phyloP scores from a whole-genome alignment of 37 sponge, comb jelly and placozoan genomes.

The Crambe crambe region DNA sequence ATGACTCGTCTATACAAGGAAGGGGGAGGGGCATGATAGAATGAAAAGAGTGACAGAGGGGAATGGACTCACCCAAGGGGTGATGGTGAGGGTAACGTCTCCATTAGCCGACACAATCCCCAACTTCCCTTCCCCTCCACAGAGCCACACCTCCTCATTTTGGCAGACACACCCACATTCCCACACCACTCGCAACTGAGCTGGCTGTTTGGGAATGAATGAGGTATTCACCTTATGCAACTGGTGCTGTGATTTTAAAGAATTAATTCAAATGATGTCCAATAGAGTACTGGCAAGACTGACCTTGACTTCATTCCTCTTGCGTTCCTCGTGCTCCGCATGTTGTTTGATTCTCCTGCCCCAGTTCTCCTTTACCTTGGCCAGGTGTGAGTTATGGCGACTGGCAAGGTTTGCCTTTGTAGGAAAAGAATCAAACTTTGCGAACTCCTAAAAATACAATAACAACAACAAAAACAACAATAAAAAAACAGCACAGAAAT shows the following conservation, averaged over 20 bases:
- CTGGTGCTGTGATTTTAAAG: too few relatives aligned
- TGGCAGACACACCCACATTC: constrained; percentile 63
- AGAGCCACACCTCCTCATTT: constrained; percentile 59
- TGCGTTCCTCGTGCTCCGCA: constrained; percentile 12
- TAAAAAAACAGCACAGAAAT: neutral
- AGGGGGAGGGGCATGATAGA: neutral
- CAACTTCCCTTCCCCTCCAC: constrained; percentile 30
- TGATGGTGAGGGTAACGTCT: neutral
- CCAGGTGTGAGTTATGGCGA: neutral
- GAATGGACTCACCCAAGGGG: neutral
- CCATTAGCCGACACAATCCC: neutral
- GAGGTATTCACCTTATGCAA: neutral
- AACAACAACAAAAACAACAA: neutral
- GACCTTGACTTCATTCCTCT: constrained; percentile 18
- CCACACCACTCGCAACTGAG: constrained; percentile 34
- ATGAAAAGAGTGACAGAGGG: neutral
- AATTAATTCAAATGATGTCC: too few relatives aligned
- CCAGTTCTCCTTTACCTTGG: constrained; percentile 1
- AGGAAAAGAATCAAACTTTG: constrained; percentile 33
- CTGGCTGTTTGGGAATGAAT: neutral
- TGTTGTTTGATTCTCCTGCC: constrained; percentile 22
- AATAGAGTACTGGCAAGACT: neutral
- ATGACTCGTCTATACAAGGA: constrained; percentile 1
- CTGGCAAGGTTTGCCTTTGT: neutral
- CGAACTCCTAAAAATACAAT: constrained; percentile 15